These are phyloP conservation scores for Cheirogaleus medius DNA, from an alignment of 2,113 vertebrate genomes.

Conservation along the genomic window DNA sequence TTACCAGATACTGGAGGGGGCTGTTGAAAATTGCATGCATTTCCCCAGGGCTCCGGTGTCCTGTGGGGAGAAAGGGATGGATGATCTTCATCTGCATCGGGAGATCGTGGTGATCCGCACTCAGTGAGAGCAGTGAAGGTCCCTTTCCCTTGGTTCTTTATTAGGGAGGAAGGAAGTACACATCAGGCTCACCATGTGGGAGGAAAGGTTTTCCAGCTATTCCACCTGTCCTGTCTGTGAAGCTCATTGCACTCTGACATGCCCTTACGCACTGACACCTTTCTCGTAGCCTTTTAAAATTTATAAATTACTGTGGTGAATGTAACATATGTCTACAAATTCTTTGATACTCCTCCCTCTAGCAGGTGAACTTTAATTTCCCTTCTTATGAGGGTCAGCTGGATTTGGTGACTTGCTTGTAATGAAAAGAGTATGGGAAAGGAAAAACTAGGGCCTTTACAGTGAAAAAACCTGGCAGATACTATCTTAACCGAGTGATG, in stretches of 20 bases:
- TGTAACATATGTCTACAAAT: not conserved
- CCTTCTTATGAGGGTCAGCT: not conserved
- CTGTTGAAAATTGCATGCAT: not conserved
- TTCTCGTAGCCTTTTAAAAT: not conserved
- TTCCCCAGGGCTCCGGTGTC: not conserved
- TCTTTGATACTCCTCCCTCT: not conserved
- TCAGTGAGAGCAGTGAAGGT: not conserved
- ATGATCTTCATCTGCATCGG: rapidly evolving
- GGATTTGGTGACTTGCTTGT: not conserved
- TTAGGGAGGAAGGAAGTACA: not conserved
- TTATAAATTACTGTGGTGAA: not conserved
- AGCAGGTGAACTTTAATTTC: not conserved
- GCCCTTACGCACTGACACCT: not conserved
- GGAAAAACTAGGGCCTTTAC: not conserved
- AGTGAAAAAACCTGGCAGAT: not conserved
- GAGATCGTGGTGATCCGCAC: not conserved
- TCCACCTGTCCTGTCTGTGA: not conserved
- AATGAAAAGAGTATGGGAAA: not conserved
- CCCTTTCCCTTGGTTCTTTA: not conserved
- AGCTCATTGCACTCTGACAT: not conserved
- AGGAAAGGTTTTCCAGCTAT: not conserved
- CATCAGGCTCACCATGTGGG: not conserved
- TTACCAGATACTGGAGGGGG: not conserved
- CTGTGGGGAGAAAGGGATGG: not conserved
- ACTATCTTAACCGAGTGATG: not conserved